Base-by-base conservation (phyloP, 2,888 invertebrate species). In the Gibbula magus region DNA sequence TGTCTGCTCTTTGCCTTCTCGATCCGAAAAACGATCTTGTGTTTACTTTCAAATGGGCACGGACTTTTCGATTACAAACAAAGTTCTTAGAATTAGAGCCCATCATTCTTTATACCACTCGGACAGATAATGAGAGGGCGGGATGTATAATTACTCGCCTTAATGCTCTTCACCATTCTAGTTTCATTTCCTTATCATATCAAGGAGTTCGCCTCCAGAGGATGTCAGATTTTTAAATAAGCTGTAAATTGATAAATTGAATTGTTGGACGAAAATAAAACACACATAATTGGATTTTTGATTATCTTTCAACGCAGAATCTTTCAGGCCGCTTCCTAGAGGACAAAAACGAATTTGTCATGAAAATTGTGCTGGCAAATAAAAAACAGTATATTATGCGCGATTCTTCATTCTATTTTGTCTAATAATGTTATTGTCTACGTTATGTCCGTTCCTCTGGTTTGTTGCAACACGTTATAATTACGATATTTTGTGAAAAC, bases 31-130 rank as follows among this genome's bases (percentile, higher is more conserved):
- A 70, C 70, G 70, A 70, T 35, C 70, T 20, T 35, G 35, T 70
- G 39, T 70, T 70, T 70, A 35, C 70, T 18, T 10, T 32, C 32
- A 35, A 35, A 56, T 20, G 32, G 29, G 39, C 20, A 13, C 70
- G 70, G 70, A 70, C 70, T 16, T 70, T 70, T 70, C 70, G 3
- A 70, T 70, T 29, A 10, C 70, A 70, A 70, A 70, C 70, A 70
- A 39, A 29, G 16, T 70, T 35, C 70, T 39, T 70, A 32, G 35
- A 16, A 29, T 67, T 10, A 35, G 29, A 16, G 32, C 35, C 35
- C 70, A 70, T 70, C 70, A 70, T 39, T 70, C 20, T 20, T 70
- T 70, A 10, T 29, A 70, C 70, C 39, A 35, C 70, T 70, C 35
- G 70, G 39, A 16, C 29, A 29, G 70, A 35, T 70, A 70, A 70